Percentiles rank a stretch among this genome's conserved stretches.
Evolutionary conservation across 2,888 invertebrate species (phyloP).

Genomic region (Torymus auratus): DNA sequence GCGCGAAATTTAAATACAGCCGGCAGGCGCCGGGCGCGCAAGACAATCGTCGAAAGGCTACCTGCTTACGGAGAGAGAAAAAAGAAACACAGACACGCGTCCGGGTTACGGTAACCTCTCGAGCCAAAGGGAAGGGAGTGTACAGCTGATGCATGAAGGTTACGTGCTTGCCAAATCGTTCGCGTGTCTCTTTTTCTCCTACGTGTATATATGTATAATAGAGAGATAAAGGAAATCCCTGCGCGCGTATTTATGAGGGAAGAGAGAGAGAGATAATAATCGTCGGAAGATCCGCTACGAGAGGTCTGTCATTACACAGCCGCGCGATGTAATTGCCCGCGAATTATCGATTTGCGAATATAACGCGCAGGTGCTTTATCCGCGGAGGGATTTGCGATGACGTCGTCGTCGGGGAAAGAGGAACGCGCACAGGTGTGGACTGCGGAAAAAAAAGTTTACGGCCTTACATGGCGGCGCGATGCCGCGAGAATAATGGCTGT

Average conservation of each 20-base stretch:
- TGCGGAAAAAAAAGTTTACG: constrained; percentile 7
- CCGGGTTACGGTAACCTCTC: constrained; percentile 29
- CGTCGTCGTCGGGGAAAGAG: too few species aligned
- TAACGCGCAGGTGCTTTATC: too few species aligned
- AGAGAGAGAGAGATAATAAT: background rate
- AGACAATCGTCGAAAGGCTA: background rate
- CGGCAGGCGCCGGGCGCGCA: background rate
- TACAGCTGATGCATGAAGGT: constrained; percentile 36
- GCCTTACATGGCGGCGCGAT: background rate
- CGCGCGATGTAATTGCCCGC: background rate
- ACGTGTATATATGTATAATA: too few species aligned
- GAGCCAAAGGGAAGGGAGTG: background rate
- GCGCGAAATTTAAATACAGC: constrained; percentile 2
- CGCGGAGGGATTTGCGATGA: too few species aligned
- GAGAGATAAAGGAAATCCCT: background rate
- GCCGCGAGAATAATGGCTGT: background rate
- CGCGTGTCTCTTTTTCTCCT: background rate
- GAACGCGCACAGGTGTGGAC: too few species aligned
- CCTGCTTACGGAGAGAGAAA: too few species aligned
- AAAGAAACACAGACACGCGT: background rate
- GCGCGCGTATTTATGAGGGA: background rate
- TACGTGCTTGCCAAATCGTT: constrained; percentile 27
- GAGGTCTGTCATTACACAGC: background rate
- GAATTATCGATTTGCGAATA: constrained; percentile 30
- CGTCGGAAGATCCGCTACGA: background rate